phyloP scores from a whole-genome alignment of 2,797 vertebrate species.

The Onychomys torridus region DNA sequence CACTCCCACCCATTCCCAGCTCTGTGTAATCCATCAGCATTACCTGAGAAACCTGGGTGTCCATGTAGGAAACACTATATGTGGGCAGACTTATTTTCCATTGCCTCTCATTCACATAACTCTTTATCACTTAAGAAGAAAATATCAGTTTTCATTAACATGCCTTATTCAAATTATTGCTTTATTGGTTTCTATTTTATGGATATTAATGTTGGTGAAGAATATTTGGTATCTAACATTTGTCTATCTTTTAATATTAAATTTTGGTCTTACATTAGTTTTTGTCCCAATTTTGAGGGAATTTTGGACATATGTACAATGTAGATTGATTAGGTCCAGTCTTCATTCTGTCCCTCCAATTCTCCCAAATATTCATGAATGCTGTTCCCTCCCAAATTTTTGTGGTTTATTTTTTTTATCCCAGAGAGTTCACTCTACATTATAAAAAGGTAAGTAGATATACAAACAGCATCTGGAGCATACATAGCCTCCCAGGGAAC shows the following conservation, averaged over 20 bases:
- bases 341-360: background rate
- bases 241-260: background rate
- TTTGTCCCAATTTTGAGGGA: background rate
- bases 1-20: background rate
- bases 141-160: background rate
- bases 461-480: background rate
- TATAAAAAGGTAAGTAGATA: background rate
- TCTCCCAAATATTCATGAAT: background rate
- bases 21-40: background rate
- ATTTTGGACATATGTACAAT: background rate
- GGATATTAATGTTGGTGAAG: background rate
- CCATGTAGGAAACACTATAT: too few species aligned
- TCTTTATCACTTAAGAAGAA: background rate
- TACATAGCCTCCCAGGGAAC: fast-evolving
- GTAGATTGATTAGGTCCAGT: background rate
- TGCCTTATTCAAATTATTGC: background rate
- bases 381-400: background rate
- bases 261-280: background rate
- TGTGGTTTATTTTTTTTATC: background rate
- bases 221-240: background rate
- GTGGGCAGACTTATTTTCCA: background rate
- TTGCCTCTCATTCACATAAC: too few species aligned
- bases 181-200: background rate
- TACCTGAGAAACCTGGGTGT: background rate
- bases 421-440: background rate